Base-by-base conservation (phyloP, 2,888 invertebrate genomes). In the Chirona hameri region DNA sequence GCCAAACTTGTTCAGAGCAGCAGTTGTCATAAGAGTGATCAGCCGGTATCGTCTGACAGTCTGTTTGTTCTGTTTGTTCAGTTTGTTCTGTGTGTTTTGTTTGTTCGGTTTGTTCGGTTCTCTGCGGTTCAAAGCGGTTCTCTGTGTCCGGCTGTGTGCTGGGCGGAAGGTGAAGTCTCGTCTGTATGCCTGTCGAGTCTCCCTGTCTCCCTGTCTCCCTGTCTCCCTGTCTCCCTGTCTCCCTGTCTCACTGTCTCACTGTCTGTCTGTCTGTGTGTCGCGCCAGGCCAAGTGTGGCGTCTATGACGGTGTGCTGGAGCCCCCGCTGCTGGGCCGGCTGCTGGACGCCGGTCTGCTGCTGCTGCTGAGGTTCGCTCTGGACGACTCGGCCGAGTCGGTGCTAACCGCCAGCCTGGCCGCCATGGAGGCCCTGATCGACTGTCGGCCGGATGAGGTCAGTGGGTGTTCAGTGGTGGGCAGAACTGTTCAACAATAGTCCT, bases 341-440 rank as follows among this genome's bases (percentile, higher is more conserved):
- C 84, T 91, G 91, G 86, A 94, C 91, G 88, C 94, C 91, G 91
- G 93, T 90, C 87, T 91, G 24, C 92, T 95, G 86, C 92, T 97
- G 86, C 89, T 97, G 0, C 86, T 97, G 82, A 91, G 97, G 86
- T 94, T 95, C 89, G 93, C 95, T 0, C 89, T 97, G 85, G 97
- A 98, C 88, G 96, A 97, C 86, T 93, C 93, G 85, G 92, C 93
- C 48, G 90, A 92, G 0, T 90, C 92, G 3, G 91, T 94, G 80
- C 88, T 96, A 69, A 92, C 93, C 85, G 92, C 95, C n/a, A 91
- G 94, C 24, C 89, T 95, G 27, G 92, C 91, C 87, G 93, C 93
- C 0, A 89, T 97, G 86, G 91, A 93, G 84, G 92, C 93, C 86
- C 89, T 97, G 76, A 88, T 96, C 81, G 93, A 91, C 85, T 93